Conservation (phyloP, 2,113 vertebrate species). For the Calypte anna region DNA sequence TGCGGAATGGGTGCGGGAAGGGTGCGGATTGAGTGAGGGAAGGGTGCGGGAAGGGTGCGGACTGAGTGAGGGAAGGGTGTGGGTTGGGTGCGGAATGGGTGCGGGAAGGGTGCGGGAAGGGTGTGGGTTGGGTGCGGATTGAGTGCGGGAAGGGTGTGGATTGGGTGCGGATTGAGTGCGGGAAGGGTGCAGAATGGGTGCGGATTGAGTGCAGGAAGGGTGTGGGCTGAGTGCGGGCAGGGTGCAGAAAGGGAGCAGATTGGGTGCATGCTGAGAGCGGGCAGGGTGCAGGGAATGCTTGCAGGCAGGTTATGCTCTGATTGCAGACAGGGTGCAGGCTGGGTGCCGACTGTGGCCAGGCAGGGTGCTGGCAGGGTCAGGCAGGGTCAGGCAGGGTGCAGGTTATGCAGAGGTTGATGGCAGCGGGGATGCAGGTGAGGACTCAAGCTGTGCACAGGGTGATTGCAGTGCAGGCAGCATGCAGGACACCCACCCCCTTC, state of each 20-base stretch:
- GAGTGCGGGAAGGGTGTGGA: background rate
- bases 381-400: too few relatives aligned
- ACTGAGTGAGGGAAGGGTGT: background rate
- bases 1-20: too few relatives aligned
- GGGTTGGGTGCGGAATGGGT: background rate
- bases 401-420: too few relatives aligned
- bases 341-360: too few relatives aligned
- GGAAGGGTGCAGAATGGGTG: too few relatives aligned
- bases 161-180: background rate
- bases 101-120: background rate
- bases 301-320: background rate
- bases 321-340: too few relatives aligned
- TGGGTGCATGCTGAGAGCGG: background rate
- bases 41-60: too few relatives aligned
- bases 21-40: background rate
- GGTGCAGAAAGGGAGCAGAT: background rate
- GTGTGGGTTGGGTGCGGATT: rapidly evolving
- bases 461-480: background rate
- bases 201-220: too few relatives aligned
- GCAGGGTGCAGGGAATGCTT: too few relatives aligned
- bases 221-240: background rate
- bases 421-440: too few relatives aligned
- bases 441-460: too few relatives aligned
- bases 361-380: too few relatives aligned
- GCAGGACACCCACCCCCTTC: background rate